These are phyloP conservation scores for Oscheius sp. DNA, from an alignment of 2,888 invertebrate genomes.

Conservation along the genomic window DNA sequence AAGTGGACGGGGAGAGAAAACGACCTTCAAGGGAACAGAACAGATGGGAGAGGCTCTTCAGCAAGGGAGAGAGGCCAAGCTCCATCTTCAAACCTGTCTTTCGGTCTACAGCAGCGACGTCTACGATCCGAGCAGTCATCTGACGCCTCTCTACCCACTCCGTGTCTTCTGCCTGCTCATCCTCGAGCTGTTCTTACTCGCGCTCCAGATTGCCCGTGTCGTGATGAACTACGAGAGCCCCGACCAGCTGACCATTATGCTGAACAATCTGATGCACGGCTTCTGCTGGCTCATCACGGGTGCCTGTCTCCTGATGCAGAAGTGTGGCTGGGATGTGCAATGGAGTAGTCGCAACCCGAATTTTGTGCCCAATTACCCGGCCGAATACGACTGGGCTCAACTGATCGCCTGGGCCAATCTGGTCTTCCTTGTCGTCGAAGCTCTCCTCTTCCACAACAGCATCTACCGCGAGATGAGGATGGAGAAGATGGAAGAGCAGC, in stretches of 20 bases:
- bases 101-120: constrained; percentile 3
- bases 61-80: neutral
- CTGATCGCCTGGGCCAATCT: constrained; percentile 10
- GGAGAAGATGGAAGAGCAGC: constrained; percentile 5
- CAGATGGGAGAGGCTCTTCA: neutral
- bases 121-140: neutral
- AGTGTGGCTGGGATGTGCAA: neutral
- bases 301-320: neutral
- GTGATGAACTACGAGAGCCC: constrained; percentile 12
- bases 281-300: constrained; percentile 16
- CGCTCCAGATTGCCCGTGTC: constrained; percentile 3
- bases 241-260: constrained; percentile 14
- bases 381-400: constrained; percentile 12
- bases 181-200: constrained; percentile 2
- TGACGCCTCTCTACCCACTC: neutral
- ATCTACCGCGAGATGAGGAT: constrained; percentile 17
- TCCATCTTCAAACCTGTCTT: neutral
- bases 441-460: constrained; percentile 1
- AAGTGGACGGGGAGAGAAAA: neutral
- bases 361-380: constrained; percentile 17
- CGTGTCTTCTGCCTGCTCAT: neutral
- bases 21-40: neutral
- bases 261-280: constrained; percentile 19
- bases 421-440: constrained; percentile 11
- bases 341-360: neutral